Evolutionary conservation across 92 coral and sea anemone genomes (phyloP), one percentile per base, ranked within the genome.

Genomic region (Diadumene lineata): DNA sequence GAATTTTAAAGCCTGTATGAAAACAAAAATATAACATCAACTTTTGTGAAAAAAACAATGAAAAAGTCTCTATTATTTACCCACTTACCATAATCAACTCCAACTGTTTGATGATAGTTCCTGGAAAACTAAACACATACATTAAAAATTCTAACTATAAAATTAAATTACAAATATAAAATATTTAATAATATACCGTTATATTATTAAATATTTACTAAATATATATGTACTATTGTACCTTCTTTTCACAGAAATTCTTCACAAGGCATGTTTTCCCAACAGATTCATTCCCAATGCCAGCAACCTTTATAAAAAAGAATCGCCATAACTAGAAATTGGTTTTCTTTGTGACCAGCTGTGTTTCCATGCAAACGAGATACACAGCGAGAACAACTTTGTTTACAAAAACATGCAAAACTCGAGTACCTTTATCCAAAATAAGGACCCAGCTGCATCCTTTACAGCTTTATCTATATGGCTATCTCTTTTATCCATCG

Each of bases 81-180:
- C n/a, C n/a, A 64, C 87, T 18, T 79, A 94, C 98, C 98, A 76
- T 94, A 94, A 79, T 94, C 98, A n/a, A 94, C 98, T 77, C 98
- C 98, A 74, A 92, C 84, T 21, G 98, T 94, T 66, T 93, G 85
- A 51, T 88, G 91, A 78, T 94, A 94, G 30, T 81, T 86, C 34
- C 87, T 94, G 26, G 96, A 88, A 79, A 94, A 94, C 98, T 94
- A 32, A 6, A 38, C 48, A 38, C 6, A 38, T 38, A 4, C 13
- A 38, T 4, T 4, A 38, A n/a, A 38, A 38, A 38, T 4, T 4
- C 48, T 38, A 38, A 4, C 7, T 38, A 13, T 38, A 38, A 38
- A 38, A n/a, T n/a, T n/a, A n/a, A n/a, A n/a, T n/a, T n/a, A n/a
- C n/a, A n/a, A n/a, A n/a, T n/a, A n/a, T n/a, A n/a, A n/a, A n/a